These are phyloP conservation scores for Byasa hedistus DNA, from an alignment of 2,888 invertebrate species.

Conservation along the genomic window DNA sequence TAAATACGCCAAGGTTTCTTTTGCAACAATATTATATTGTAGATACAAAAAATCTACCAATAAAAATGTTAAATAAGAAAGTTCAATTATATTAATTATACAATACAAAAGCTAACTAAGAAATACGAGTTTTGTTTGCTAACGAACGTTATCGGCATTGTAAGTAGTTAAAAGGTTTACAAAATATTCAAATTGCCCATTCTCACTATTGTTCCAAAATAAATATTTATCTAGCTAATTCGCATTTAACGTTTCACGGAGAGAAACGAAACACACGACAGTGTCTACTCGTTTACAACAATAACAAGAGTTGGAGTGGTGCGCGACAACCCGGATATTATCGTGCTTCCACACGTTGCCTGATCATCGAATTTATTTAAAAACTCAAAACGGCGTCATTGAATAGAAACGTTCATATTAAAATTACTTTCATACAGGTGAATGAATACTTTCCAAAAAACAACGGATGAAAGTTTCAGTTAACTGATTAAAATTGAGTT, in stretches of 20 bases:
- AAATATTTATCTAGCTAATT: conserved; percentile 78
- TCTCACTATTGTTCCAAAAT: conserved; percentile 64
- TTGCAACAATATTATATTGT: neutral
- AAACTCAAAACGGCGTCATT: conserved; percentile 3
- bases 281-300: conserved; percentile 69
- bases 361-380: conserved; percentile 14
- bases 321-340: conserved; percentile 37
- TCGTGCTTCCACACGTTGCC: conserved; percentile 14
- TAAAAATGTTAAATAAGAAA: neutral
- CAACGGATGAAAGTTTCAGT: neutral
- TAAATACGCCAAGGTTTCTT: neutral
- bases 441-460: neutral
- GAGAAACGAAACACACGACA: conserved; percentile 73
- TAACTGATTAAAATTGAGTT: too few relatives aligned
- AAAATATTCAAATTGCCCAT: conserved; percentile 60
- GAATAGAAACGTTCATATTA: neutral
- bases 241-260: conserved; percentile 67
- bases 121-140: neutral
- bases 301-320: conserved; percentile 63
- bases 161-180: conserved; percentile 36
- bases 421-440: neutral
- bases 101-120: neutral
- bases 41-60: neutral
- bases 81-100: neutral
- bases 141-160: neutral